phyloP scores from a whole-genome alignment of 2,113 vertebrate species.

The Pituophis catenifer region DNA sequence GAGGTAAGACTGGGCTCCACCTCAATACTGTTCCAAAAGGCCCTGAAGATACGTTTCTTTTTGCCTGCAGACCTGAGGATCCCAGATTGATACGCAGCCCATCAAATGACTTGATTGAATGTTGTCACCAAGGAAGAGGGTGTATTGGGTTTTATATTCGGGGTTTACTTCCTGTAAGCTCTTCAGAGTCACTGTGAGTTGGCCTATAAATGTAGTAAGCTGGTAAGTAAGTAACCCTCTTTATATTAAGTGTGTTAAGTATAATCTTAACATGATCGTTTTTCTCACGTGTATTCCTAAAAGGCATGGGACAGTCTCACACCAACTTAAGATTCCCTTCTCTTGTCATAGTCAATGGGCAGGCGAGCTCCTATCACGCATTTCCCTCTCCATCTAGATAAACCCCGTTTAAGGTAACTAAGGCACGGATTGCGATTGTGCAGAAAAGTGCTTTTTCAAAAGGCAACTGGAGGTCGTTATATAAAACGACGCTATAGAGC shows the following conservation, averaged over 20 bases:
- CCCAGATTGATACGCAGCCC: too few species aligned
- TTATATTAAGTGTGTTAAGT: not conserved
- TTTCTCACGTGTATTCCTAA: not conserved
- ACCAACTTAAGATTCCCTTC: not conserved
- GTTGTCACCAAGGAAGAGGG: too few species aligned
- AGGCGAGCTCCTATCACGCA: not conserved
- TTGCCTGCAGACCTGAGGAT: too few species aligned
- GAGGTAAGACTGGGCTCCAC: too few species aligned
- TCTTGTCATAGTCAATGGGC: not conserved
- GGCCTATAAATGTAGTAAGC: not conserved
- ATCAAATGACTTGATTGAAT: too few species aligned
- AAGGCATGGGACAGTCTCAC: not conserved
- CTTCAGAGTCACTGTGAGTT: not conserved
- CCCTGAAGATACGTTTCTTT: too few species aligned
- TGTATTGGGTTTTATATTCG: too few species aligned
- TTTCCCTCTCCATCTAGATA: not conserved
- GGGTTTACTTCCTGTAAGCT: not conserved
- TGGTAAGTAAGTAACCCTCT: not conserved
- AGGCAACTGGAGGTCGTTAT: too few species aligned
- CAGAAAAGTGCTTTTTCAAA: not conserved
- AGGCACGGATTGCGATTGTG: not conserved
- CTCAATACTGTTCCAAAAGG: too few species aligned
- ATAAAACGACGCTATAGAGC: too few species aligned
- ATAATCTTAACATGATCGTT: not conserved
- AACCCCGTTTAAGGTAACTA: not conserved